These are phyloP conservation scores for Hartigia nigra DNA, from an alignment of 2,888 invertebrate species.

Conservation along the genomic window DNA sequence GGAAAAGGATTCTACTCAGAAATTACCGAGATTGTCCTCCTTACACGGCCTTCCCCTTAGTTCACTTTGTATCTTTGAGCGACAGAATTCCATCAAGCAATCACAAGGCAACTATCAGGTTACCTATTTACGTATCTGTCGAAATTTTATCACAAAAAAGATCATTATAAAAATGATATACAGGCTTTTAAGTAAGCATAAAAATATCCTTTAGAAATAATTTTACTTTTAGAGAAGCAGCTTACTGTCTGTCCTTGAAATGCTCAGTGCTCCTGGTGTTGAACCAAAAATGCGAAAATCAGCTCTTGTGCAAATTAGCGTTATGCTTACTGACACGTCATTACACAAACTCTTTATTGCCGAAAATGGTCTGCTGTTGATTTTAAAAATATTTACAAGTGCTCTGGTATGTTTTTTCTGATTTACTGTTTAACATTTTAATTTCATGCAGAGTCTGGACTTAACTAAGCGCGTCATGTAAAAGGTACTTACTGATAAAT, in stretches of 20 bases:
- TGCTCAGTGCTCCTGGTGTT: constrained; percentile 61
- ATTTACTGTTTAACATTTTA: neutral
- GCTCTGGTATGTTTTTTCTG: constrained; percentile 54
- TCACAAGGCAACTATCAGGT: constrained; percentile 59
- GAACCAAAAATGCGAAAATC: constrained; percentile 77
- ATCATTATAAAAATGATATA: neutral
- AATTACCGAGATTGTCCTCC: constrained; percentile 67
- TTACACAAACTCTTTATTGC: constrained; percentile 73
- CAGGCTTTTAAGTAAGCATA: neutral
- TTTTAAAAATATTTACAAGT: constrained; percentile 66
- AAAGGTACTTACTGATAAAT: neutral
- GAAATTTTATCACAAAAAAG: neutral
- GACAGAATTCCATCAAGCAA: constrained; percentile 41
- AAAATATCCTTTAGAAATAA: neutral
- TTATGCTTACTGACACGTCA: constrained; percentile 74
- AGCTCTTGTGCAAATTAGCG: constrained; percentile 75
- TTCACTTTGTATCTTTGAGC: constrained; percentile 64
- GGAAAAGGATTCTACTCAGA: constrained; percentile 63
- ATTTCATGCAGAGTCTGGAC: neutral
- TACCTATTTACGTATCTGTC: constrained; percentile 18
- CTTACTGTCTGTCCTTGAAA: constrained; percentile 60
- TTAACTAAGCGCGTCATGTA: neutral
- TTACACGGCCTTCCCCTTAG: constrained; percentile 66
- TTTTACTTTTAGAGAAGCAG: constrained; percentile 64
- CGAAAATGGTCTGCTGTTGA: constrained; percentile 69